Conservation (phyloP, 2,113 vertebrate genomes). For the Lasiurus borealis region DNA sequence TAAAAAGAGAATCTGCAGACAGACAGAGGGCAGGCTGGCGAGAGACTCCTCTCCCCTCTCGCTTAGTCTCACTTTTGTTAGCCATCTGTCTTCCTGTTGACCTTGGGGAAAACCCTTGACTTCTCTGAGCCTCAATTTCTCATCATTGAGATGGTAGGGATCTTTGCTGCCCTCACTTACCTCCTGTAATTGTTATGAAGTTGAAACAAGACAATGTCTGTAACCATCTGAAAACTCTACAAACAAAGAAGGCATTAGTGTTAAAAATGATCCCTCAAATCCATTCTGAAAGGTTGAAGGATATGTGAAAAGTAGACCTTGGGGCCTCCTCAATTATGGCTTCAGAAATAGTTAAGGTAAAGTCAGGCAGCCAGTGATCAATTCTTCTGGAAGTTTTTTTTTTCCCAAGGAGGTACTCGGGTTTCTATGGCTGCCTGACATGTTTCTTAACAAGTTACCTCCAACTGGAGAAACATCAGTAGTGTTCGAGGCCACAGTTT, state of each 20-base stretch:
- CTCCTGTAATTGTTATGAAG: background rate
- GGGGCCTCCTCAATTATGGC: slow-evolving; percentile 42
- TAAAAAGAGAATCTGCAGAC: background rate
- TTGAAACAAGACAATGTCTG: background rate
- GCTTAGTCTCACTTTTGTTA: background rate
- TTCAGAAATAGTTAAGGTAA: background rate
- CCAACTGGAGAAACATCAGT: slow-evolving; percentile 43
- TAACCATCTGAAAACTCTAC: background rate
- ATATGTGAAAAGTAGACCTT: background rate
- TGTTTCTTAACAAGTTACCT: slow-evolving; percentile 63
- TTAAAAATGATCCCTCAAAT: slow-evolving; percentile 44
- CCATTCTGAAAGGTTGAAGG: slow-evolving; percentile 48
- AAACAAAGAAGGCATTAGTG: background rate
- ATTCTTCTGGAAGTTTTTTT: background rate
- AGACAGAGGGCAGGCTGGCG: background rate
- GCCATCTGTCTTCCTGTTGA: background rate
- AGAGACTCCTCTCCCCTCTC: background rate
- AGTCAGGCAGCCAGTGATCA: background rate
- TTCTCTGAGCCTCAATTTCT: background rate
- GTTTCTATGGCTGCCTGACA: background rate
- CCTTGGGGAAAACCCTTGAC: background rate
- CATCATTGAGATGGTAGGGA: background rate
- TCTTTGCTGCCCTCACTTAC: background rate
- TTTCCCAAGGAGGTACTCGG: slow-evolving; percentile 39
- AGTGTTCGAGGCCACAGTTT: slow-evolving; percentile 14